These are phyloP conservation scores for Thecophora atra DNA, from an alignment of 2,888 invertebrate genomes.

Conservation along the genomic window DNA sequence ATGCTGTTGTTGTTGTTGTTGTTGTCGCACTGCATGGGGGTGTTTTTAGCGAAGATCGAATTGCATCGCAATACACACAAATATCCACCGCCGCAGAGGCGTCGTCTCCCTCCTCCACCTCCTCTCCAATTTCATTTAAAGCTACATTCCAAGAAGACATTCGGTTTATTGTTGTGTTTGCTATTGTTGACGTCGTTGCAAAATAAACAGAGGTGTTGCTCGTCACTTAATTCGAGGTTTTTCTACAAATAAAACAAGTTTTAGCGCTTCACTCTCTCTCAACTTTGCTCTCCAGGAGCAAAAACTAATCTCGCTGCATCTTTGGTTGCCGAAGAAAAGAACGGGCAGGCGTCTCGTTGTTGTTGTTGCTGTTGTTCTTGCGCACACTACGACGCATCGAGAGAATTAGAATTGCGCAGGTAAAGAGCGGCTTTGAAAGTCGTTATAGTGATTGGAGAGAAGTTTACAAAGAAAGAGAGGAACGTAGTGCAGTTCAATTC, in stretches of 20 bases:
- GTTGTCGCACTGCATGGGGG: conserved; percentile 30
- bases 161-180: background rate
- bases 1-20: background rate
- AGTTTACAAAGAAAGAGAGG: too few species aligned
- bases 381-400: background rate
- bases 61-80: conserved; percentile 6
- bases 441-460: background rate
- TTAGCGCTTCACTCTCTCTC: background rate
- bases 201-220: conserved; percentile 37
- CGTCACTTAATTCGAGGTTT: conserved; percentile 44
- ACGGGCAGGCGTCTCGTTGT: background rate
- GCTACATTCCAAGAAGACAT: too few species aligned
- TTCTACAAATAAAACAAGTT: conserved; percentile 33
- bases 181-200: conserved; percentile 1
- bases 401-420: conserved; percentile 27
- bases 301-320: too few species aligned
- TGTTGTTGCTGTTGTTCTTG: conserved; percentile 7
- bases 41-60: conserved; percentile 22
- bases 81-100: background rate
- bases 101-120: too few species aligned
- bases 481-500: too few species aligned
- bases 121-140: too few species aligned
- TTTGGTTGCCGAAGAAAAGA: background rate
- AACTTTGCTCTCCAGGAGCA: too few species aligned
- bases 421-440: background rate